Percentiles rank a stretch among this genome's conserved stretches.
Evolutionary conservation across 2,113 vertebrate genomes (phyloP).

Genomic region (Osmerus mordax): DNA sequence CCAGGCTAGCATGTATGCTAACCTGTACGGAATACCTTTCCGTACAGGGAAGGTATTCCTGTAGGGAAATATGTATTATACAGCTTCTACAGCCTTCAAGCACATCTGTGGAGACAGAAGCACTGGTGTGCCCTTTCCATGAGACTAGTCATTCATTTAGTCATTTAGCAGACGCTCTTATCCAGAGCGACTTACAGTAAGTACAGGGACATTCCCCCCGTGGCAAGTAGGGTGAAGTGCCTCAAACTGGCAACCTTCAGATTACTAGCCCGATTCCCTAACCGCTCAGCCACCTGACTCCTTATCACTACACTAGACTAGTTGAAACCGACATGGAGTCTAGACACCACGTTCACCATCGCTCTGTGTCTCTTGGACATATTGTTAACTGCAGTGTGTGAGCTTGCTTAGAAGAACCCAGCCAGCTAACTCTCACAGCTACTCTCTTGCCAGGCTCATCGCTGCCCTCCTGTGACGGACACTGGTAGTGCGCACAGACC

Average conservation of each 20-base stretch:
- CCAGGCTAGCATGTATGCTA: too few species aligned
- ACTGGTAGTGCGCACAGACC: neutral
- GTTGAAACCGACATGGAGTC: neutral
- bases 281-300: too few species aligned
- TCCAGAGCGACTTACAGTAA: too few species aligned
- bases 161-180: too few species aligned
- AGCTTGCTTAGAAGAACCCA: too few species aligned
- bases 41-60: too few species aligned
- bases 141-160: neutral
- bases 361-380: neutral
- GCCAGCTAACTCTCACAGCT: neutral
- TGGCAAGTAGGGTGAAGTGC: too few species aligned
- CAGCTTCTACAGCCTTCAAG: constrained; percentile 29
- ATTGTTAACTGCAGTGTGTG: neutral
- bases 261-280: too few species aligned
- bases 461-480: constrained; percentile 12
- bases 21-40: too few species aligned
- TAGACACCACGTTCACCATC: neutral
- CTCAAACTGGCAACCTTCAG: too few species aligned
- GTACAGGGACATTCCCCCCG: too few species aligned
- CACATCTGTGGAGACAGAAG: constrained; percentile 30
- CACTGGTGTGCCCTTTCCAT: neutral
- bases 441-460: neutral
- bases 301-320: neutral
- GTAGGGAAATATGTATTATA: too few species aligned